Conservation (phyloP, 2,113 vertebrate species). For the Mormyrus iriodes region DNA sequence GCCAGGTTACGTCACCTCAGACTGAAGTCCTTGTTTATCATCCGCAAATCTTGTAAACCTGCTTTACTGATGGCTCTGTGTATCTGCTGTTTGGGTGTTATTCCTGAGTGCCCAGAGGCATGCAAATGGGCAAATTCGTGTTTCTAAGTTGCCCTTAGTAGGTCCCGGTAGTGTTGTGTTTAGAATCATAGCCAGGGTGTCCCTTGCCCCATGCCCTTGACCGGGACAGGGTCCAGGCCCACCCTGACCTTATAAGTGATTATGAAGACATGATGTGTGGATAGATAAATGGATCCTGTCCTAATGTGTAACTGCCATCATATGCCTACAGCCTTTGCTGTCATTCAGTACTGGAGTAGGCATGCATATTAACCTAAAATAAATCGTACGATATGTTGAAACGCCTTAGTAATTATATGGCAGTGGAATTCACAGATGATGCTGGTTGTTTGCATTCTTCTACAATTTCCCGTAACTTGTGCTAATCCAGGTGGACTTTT, state of each 20-base stretch:
- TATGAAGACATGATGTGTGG: neutral
- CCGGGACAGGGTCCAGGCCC: neutral
- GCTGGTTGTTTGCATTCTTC: neutral
- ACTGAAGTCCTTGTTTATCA: neutral
- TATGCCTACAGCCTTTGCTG: neutral
- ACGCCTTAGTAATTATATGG: neutral
- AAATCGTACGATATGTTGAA: neutral
- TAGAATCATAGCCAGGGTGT: neutral
- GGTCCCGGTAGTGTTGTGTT: neutral
- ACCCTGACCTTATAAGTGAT: neutral
- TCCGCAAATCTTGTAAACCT: neutral
- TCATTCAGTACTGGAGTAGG: neutral
- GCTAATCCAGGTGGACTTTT: neutral
- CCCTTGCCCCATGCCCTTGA: neutral
- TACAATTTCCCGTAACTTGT: neutral
- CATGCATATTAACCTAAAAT: neutral
- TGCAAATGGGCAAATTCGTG: neutral
- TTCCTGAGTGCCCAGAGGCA: neutral
- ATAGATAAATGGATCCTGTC: neutral
- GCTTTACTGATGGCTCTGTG: neutral
- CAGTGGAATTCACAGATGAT: neutral
- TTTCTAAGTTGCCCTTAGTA: neutral
- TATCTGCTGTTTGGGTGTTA: neutral
- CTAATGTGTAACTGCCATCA: neutral
- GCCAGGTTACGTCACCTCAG: neutral